phyloP scores from a whole-genome alignment of 2,797 vertebrate species.

The Platalea minor region DNA sequence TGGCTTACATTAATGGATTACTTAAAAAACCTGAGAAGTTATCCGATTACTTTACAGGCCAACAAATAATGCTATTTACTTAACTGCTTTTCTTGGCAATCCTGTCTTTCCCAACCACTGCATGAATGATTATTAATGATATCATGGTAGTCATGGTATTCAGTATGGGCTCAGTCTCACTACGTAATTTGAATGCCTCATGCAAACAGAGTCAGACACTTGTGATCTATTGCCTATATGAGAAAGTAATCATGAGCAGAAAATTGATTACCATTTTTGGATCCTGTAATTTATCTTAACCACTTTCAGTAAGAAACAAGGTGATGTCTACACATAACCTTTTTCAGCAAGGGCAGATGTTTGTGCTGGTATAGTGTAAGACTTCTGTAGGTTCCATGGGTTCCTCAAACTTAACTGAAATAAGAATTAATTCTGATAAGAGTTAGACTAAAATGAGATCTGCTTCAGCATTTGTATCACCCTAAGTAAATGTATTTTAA shows the following conservation, averaged over 20 bases:
- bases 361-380: background rate
- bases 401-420: background rate
- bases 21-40: slow-evolving; percentile 33
- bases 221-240: slow-evolving; percentile 50
- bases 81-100: slow-evolving; percentile 16
- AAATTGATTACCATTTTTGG: slow-evolving; percentile 56
- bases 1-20: slow-evolving; percentile 38
- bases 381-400: background rate
- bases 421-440: background rate
- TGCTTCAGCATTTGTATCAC: background rate
- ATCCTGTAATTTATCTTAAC: slow-evolving; percentile 1
- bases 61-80: slow-evolving; percentile 32
- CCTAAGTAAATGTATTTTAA: background rate
- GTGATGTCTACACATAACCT: background rate
- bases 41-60: slow-evolving; percentile 23
- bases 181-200: slow-evolving; percentile 18
- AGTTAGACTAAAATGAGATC: background rate
- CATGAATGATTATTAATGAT: background rate
- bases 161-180: background rate
- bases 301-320: background rate
- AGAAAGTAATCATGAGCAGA: slow-evolving; percentile 67
- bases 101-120: background rate
- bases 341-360: background rate
- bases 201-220: slow-evolving; percentile 24
- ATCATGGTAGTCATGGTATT: background rate